Conservation (phyloP, 2,797 vertebrate genomes). For the Karalla daura region DNA sequence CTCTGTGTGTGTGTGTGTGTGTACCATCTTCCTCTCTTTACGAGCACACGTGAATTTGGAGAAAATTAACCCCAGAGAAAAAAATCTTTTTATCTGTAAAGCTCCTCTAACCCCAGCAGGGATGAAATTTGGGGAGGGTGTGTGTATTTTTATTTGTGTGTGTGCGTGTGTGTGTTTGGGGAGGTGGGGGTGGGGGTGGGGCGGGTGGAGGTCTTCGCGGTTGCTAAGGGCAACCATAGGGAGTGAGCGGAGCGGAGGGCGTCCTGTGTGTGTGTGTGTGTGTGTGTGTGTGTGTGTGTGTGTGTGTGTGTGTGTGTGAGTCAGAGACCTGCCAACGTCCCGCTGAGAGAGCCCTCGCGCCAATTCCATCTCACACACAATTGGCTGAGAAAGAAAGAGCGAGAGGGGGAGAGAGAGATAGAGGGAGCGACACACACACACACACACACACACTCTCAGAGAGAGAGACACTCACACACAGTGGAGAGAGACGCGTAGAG, state of each 20-base stretch:
- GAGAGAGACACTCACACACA: no score
- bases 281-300: background rate
- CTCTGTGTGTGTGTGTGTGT: background rate
- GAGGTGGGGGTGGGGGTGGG: conserved; percentile 37
- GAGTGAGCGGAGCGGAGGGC: conserved; percentile 55
- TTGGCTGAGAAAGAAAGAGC: conserved; percentile 59
- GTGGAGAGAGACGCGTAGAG: background rate
- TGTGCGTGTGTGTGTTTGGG: no score
- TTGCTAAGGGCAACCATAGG: conserved; percentile 83
- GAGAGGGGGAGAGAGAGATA: conserved; percentile 2
- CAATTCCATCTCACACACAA: conserved; percentile 77
- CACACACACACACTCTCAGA: no score
- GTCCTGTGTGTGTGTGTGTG: conserved; percentile 3
- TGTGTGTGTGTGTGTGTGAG: background rate
- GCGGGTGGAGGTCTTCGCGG: conserved; percentile 62
- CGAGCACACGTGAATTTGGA: background rate
- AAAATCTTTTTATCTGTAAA: no score
- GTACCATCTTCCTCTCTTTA: background rate
- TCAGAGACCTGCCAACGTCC: conserved; percentile 65
- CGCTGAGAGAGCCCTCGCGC: conserved; percentile 76
- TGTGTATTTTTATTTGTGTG: no score
- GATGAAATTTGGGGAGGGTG: conserved; percentile 7
- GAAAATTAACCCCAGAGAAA: conserved; percentile 50
- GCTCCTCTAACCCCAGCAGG: conserved; percentile 60
- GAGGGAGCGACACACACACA: background rate